phyloP scores from a whole-genome alignment of 2,113 vertebrate genomes.

The Sitta europaea region DNA sequence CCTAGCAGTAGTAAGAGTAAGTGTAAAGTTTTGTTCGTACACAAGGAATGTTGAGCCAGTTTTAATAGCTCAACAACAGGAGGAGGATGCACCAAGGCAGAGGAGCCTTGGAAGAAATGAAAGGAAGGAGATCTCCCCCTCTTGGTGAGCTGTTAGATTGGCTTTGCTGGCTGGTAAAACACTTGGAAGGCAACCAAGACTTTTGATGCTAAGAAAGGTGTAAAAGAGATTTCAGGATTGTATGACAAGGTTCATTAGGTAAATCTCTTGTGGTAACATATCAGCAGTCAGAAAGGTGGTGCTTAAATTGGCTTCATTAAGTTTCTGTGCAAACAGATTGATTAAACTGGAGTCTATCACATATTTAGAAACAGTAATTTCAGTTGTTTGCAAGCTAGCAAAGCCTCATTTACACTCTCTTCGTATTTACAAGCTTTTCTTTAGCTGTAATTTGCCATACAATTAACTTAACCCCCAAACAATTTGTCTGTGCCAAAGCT shows the following conservation, averaged over 20 bases:
- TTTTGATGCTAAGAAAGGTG: neutral
- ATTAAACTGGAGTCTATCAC: neutral
- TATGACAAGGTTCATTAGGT: neutral
- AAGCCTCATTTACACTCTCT: neutral
- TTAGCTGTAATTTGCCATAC: neutral
- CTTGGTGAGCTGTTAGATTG: neutral
- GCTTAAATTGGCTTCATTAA: neutral
- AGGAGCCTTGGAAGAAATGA: neutral
- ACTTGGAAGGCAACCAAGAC: neutral
- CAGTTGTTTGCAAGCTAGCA: neutral
- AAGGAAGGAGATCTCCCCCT: neutral
- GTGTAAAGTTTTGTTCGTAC: neutral
- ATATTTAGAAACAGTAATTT: neutral
- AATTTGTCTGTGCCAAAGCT: neutral
- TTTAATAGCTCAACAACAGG: neutral
- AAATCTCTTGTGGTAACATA: neutral
- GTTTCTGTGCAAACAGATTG: slow-evolving; percentile 1
- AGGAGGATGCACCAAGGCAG: neutral
- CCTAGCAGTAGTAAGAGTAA: neutral
- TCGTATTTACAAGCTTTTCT: neutral
- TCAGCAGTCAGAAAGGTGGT: neutral
- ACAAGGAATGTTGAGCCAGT: neutral
- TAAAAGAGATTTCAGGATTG: neutral
- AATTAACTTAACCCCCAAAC: neutral
- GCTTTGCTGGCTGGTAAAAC: neutral